phyloP scores from a whole-genome alignment of 2,797 vertebrate species.

The Graptemys geographica region DNA sequence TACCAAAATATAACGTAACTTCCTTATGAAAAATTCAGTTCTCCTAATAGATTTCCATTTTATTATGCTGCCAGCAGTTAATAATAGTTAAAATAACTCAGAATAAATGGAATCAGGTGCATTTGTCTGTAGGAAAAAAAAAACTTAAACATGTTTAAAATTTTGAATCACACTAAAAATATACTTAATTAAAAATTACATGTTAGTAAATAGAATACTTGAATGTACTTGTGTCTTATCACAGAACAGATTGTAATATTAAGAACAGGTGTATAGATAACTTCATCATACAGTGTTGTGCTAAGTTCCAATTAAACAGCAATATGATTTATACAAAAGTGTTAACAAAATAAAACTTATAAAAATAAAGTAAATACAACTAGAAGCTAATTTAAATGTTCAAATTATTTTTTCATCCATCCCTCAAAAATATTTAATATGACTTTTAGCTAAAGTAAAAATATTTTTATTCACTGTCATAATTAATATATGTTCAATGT shows the following conservation, averaged over 20 bases:
- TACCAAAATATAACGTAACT: not conserved
- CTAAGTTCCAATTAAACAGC: not conserved
- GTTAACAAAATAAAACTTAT: not conserved
- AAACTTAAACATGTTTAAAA: not conserved
- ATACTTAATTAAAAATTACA: not conserved
- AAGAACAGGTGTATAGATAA: not conserved
- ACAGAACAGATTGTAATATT: not conserved
- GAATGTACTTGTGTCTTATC: not conserved
- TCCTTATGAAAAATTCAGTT: not conserved
- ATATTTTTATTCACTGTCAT: not conserved
- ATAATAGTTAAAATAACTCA: not conserved
- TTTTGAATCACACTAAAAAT: not conserved
- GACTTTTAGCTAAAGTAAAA: not conserved
- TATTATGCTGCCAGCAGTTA: not conserved
- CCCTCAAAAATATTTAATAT: not conserved
- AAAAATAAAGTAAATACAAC: not conserved
- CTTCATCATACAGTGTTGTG: not conserved
- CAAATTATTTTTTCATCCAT: not conserved
- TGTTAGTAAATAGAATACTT: accelerated
- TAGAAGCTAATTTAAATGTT: not conserved
- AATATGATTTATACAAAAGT: not conserved
- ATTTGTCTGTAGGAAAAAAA: not conserved
- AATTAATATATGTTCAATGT: accelerated
- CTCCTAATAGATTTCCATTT: accelerated
- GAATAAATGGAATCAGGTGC: accelerated